A percentile compares a stretch with the other conserved stretches of the same genome.
Conservation (phyloP, 2,113 vertebrate genomes). For the Dromiciops gliroides region DNA sequence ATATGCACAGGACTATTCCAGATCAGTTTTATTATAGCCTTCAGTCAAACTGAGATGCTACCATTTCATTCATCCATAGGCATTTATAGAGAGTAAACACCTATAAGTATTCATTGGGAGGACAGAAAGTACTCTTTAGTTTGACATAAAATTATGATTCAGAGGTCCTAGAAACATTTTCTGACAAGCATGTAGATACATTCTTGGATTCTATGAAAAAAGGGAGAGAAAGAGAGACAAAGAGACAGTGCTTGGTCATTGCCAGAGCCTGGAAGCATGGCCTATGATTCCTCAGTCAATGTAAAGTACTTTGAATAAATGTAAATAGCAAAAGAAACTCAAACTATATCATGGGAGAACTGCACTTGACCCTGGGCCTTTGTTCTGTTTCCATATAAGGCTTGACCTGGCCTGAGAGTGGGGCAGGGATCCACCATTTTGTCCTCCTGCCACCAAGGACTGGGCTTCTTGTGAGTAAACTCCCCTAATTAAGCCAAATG, state of each 20-base stretch:
- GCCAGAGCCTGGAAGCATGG: not conserved
- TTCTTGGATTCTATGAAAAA: not conserved
- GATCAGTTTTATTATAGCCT: not conserved
- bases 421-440: not conserved
- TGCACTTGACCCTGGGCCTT: not conserved
- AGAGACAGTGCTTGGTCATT: not conserved
- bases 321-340: not conserved
- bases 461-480: not conserved
- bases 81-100: not conserved
- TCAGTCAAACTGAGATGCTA: not conserved
- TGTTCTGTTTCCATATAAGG: not conserved
- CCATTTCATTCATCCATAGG: not conserved
- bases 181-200: not conserved
- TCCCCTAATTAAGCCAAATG: not conserved
- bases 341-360: too few relatives aligned
- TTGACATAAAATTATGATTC: not conserved
- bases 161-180: not conserved
- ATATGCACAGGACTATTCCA: not conserved
- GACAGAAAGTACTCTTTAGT: not conserved
- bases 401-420: not conserved
- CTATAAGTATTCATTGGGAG: not conserved
- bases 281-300: not conserved
- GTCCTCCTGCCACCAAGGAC: not conserved
- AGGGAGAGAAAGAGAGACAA: not conserved
- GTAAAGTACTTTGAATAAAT: not conserved